These are phyloP conservation scores for Andinoacara biseriatus DNA, from an alignment of 2,113 vertebrate genomes.

Conservation along the genomic window DNA sequence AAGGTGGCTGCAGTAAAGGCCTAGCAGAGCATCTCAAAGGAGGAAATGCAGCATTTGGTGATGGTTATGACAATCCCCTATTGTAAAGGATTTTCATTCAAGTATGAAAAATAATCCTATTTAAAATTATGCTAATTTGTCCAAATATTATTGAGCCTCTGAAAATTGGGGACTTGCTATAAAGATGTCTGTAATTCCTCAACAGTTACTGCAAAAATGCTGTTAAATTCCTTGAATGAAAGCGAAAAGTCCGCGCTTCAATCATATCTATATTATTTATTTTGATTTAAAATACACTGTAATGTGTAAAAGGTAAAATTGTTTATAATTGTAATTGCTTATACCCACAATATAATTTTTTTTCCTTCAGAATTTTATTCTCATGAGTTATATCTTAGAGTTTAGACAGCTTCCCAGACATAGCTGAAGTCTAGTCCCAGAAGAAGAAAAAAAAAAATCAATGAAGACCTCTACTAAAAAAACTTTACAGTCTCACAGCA, in stretches of 20 bases:
- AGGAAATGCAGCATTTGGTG: background rate
- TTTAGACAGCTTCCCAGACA: background rate
- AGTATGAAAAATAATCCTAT: background rate
- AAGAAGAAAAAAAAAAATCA: background rate
- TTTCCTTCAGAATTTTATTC: background rate
- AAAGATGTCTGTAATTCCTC: background rate
- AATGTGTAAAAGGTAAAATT: too few relatives aligned
- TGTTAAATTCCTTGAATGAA: background rate
- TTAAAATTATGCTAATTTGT: background rate
- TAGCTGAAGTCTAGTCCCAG: background rate
- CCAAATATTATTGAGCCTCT: background rate
- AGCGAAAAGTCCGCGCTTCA: background rate
- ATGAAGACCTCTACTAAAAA: background rate
- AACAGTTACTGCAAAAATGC: background rate
- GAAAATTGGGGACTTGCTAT: background rate
- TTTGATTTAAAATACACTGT: background rate
- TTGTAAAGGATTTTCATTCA: background rate
- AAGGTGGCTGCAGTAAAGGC: background rate
- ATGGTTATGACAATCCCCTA: background rate
- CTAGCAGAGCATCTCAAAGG: background rate
- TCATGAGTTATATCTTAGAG: background rate
- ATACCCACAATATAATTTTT: too few relatives aligned
- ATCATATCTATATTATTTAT: background rate
- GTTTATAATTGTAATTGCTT: too few relatives aligned
- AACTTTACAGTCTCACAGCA: background rate